Evolutionary conservation across 2,888 invertebrate species (phyloP).

Genomic region (Drosophila aldrichi): DNA sequence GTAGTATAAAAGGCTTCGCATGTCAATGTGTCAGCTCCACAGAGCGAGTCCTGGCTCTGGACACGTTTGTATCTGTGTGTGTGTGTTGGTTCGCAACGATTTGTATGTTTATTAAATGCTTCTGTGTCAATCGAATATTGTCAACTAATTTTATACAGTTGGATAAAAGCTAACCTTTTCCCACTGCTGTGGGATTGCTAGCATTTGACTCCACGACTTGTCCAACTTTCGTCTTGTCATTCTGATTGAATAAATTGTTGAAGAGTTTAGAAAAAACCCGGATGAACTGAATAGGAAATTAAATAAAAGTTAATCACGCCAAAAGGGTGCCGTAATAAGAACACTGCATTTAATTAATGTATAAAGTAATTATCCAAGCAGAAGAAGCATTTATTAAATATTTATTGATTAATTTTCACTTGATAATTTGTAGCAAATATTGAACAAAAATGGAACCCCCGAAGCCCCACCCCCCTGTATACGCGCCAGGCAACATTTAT

Average conservation of each 20-base stretch:
- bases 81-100: conserved; percentile 5
- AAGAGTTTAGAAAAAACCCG: neutral
- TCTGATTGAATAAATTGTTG: neutral
- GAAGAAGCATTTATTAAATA: neutral
- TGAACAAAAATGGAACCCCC: too few relatives aligned
- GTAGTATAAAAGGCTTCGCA: conserved; percentile 39
- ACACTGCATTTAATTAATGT: neutral
- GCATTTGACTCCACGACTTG: neutral
- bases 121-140: conserved; percentile 42
- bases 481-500: too few relatives aligned
- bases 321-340: too few relatives aligned
- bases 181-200: neutral
- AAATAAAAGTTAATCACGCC: neutral
- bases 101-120: conserved; percentile 44
- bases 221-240: neutral
- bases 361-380: neutral
- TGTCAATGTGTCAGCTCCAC: conserved; percentile 32
- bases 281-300: neutral
- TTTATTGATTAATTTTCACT: too few relatives aligned
- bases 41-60: conserved; percentile 19
- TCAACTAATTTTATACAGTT: conserved; percentile 40
- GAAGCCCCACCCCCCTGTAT: too few relatives aligned
- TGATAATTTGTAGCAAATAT: too few relatives aligned
- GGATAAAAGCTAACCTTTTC: conserved; percentile 13
- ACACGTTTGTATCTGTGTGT: neutral